phyloP scores from a whole-genome alignment of 2,113 vertebrate genomes.

The Channa maculata region DNA sequence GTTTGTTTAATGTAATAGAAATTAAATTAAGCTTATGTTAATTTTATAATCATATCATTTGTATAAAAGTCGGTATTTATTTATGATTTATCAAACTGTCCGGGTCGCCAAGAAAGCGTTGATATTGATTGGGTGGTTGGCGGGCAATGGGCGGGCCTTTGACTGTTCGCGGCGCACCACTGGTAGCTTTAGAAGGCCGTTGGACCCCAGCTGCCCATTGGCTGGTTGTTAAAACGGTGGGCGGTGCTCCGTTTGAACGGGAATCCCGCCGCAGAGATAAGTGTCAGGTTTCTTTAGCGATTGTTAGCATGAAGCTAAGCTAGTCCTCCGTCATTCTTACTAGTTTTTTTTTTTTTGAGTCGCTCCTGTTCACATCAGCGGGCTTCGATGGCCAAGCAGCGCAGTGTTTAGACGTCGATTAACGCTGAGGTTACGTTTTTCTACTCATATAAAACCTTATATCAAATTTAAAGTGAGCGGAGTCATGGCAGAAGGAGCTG shows the following conservation, averaged over 20 bases:
- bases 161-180: not conserved
- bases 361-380: not conserved
- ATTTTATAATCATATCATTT: too few species aligned
- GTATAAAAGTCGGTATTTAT: too few species aligned
- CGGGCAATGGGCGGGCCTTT: not conserved
- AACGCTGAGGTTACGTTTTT: not conserved
- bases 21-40: too few species aligned
- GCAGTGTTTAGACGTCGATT: not conserved
- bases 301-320: conserved; percentile 30
- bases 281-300: conserved; percentile 49
- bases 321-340: not conserved
- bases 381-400: not conserved
- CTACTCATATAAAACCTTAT: not conserved
- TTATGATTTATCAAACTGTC: too few species aligned
- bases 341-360: too few species aligned
- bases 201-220: not conserved
- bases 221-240: not conserved
- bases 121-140: conserved; percentile 12
- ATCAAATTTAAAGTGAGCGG: not conserved
- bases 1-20: too few species aligned
- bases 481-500: conserved; percentile 61
- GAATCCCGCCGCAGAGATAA: conserved; percentile 36
- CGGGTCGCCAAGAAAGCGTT: too few species aligned
- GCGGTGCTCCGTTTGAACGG: conserved; percentile 47
- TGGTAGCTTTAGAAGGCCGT: not conserved